Base-by-base conservation (phyloP, 2,797 vertebrate species). In the Sparus aurata region DNA sequence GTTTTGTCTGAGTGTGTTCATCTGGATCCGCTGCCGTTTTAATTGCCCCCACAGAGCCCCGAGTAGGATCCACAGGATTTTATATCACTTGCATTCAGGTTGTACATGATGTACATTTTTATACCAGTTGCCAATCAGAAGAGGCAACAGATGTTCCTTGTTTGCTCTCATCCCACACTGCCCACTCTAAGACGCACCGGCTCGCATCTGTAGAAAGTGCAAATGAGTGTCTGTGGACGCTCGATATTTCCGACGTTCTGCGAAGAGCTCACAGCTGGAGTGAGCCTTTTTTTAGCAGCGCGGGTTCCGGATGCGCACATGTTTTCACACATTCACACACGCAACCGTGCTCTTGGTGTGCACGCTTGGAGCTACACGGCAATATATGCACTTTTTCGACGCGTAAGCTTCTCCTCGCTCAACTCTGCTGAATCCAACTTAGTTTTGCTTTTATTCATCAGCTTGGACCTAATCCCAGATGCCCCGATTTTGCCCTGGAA, bases 11-110 rank as follows among this genome's bases (percentile, higher is more conserved):
- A 65, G 58, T 52, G 70, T 80, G 73, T 75, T 84, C 53, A 76
- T 84, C 73, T 89, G 72, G 22, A 83, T 83, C 77, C 80, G 52
- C 45, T 59, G 46, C 27, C 47, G 23, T 67, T 88, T 77, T 88
- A 86, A 89, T 90, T 87, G 81, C 76, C 82, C 77, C 79, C 87
- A 65, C 65, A 78, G 84, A 89, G 72, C 41, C 71, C 71, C 57
- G 22, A 22, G 62, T 12, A 61, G 67, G 54, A 64, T 58, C 64
- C 70, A 8, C 27, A 47, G 49, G 59, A 81, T 53, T 72, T 54
- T 30, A 9, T 50, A 46, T 74, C 43, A n/a, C 66, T 38, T 55
- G 55, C 18, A 63, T 70, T 43, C 34, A 52, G 54, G 55, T 73
- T 77, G 43, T 34, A 72, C 18, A 50, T 30, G 1, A 61, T 43